Evolutionary conservation across 2,888 invertebrate genomes (phyloP).

Genomic region (Keiferia lycopersicella): DNA sequence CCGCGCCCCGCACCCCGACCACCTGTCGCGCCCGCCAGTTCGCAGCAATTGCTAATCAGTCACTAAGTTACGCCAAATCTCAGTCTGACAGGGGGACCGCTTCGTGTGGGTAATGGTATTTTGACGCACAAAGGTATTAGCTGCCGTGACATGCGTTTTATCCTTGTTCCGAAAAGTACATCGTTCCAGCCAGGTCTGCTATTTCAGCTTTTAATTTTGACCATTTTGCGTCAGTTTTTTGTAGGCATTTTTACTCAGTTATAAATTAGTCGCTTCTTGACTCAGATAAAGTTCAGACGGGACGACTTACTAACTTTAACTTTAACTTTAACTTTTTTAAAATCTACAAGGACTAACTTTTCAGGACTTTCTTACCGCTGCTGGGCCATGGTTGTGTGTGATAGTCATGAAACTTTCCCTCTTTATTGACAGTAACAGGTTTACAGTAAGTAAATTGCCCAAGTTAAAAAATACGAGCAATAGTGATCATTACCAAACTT

Average conservation of each 20-base stretch:
- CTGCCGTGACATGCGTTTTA: slow-evolving; percentile 48
- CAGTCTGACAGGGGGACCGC: slow-evolving; percentile 63
- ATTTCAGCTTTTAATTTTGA: neutral
- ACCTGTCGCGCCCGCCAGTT: slow-evolving; percentile 73
- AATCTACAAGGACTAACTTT: slow-evolving; percentile 21
- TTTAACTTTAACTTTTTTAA: no score
- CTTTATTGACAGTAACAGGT: slow-evolving; percentile 21
- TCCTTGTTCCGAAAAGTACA: slow-evolving; percentile 44
- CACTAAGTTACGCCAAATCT: slow-evolving; percentile 78
- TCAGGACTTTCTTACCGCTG: slow-evolving; percentile 10
- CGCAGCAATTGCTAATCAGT: slow-evolving; percentile 78
- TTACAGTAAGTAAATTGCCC: slow-evolving; percentile 22
- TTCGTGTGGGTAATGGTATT: slow-evolving; percentile 63
- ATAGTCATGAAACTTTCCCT: slow-evolving; percentile 23
- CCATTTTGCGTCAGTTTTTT: neutral
- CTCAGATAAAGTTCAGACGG: neutral
- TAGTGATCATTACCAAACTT: slow-evolving; percentile 23
- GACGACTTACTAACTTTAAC: slow-evolving; percentile 7
- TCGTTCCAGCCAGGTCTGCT: slow-evolving; percentile 26
- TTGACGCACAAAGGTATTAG: slow-evolving; percentile 70
- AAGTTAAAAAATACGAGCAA: slow-evolving; percentile 23
- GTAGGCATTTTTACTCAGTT: no score
- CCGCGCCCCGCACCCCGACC: slow-evolving; percentile 56
- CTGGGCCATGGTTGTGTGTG: slow-evolving; percentile 16
- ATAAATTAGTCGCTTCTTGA: neutral